phyloP scores from a whole-genome alignment of 2,797 vertebrate species.

The Malacoraja senta region DNA sequence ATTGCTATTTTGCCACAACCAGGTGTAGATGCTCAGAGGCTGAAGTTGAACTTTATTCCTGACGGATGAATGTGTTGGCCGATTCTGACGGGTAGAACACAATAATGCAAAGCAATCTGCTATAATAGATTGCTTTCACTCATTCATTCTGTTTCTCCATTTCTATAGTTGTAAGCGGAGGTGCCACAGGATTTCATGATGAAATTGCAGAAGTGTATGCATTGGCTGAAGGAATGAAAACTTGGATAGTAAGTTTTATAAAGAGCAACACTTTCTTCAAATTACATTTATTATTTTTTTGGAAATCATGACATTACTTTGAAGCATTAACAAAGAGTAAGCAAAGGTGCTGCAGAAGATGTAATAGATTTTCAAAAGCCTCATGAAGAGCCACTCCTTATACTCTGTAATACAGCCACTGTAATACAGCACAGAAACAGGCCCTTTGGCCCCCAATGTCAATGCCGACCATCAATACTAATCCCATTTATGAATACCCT shows the following conservation, averaged over 20 bases:
- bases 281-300: neutral
- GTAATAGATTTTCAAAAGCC: neutral
- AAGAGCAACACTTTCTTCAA: neutral
- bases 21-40: neutral
- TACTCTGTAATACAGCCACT: too few species aligned
- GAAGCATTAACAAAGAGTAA: neutral
- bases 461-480: too few species aligned
- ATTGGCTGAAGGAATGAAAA: constrained; percentile 85
- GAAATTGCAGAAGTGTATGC: constrained; percentile 83
- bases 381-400: too few species aligned
- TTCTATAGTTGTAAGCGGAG: constrained; percentile 71
- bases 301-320: neutral
- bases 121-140: neutral
- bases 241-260: constrained; percentile 84
- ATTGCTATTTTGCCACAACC: neutral
- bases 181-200: constrained; percentile 68
- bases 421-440: too few species aligned
- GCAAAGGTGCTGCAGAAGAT: neutral
- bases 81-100: neutral
- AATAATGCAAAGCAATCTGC: neutral
- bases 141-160: constrained; percentile 47
- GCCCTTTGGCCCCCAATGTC: too few species aligned
- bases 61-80: neutral
- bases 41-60: constrained; percentile 30
- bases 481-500: too few species aligned